Conservation (phyloP, 2,888 invertebrate species). For the Caenorhabditis panamensis region DNA sequence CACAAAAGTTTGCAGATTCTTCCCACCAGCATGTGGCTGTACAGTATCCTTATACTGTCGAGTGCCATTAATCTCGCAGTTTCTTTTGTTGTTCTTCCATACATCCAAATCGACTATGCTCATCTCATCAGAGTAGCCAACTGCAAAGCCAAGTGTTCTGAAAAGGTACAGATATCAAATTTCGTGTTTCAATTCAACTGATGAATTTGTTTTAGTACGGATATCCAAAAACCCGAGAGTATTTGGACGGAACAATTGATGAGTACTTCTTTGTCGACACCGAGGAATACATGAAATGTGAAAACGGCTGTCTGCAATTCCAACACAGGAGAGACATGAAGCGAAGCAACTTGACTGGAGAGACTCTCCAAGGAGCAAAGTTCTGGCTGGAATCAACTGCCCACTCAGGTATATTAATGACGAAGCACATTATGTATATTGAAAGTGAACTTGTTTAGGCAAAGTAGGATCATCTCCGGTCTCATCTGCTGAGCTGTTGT, state of each 20-base stretch:
- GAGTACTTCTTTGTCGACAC: slow-evolving; percentile 62
- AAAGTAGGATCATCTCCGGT: slow-evolving; percentile 70
- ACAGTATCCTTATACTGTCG: slow-evolving; percentile 38
- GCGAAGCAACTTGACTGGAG: slow-evolving; percentile 59
- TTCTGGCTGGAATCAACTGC: slow-evolving; percentile 71
- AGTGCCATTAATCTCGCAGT: slow-evolving; percentile 21
- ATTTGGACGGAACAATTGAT: slow-evolving; percentile 63
- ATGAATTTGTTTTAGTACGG: slow-evolving; percentile 65
- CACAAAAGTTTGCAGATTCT: slow-evolving; percentile 47
- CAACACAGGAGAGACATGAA: slow-evolving; percentile 61
- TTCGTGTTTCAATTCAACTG: background rate
- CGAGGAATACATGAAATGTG: slow-evolving; percentile 66
- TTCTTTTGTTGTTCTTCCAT: slow-evolving; percentile 77
- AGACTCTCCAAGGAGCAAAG: slow-evolving; percentile 66
- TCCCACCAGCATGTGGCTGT: slow-evolving; percentile 48
- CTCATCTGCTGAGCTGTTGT: slow-evolving; percentile 69
- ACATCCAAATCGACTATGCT: slow-evolving; percentile 79
- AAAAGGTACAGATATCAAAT: slow-evolving; percentile 70
- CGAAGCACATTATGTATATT: background rate
- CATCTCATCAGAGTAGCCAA: slow-evolving; percentile 77
- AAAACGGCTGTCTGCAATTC: slow-evolving; percentile 71
- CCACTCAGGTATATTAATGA: slow-evolving; percentile 53
- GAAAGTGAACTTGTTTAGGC: slow-evolving; percentile 35
- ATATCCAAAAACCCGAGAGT: slow-evolving; percentile 47
- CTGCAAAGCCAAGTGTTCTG: slow-evolving; percentile 79